A percentile compares a stretch with the other conserved stretches of the same genome.
These are phyloP conservation scores for Metacarcinus magister DNA, from an alignment of 2,888 invertebrate species.

Conservation along the genomic window DNA sequence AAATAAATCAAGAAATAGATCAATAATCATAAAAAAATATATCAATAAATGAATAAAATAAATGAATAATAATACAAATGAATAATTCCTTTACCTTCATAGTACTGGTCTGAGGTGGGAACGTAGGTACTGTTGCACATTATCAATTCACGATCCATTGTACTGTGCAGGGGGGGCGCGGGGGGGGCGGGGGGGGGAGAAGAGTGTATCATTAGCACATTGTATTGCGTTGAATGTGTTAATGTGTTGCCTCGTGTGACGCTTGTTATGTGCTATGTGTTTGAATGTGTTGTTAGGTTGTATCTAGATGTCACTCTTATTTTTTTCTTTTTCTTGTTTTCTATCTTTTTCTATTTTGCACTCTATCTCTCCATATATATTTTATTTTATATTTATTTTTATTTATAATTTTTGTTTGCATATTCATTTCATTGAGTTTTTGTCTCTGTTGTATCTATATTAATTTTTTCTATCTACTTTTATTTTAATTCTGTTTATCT, in stretches of 20 bases:
- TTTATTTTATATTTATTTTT: too few relatives aligned
- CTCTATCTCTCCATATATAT: too few relatives aligned
- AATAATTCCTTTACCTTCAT: slow-evolving; percentile 46
- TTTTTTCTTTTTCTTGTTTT: too few relatives aligned
- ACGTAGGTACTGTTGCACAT: slow-evolving; percentile 58
- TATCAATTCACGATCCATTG: not conserved
- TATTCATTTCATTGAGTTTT: too few relatives aligned
- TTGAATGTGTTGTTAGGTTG: not conserved
- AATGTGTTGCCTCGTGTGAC: too few relatives aligned
- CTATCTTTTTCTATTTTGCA: too few relatives aligned
- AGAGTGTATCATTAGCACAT: not conserved
- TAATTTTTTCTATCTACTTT: not conserved
- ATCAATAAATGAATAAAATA: not conserved
- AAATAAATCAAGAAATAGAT: not conserved
- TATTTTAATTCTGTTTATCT: not conserved
- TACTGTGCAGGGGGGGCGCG: not conserved
- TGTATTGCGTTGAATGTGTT: not conserved
- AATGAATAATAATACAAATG: not conserved
- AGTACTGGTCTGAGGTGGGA: not conserved
- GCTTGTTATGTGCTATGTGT: too few relatives aligned
- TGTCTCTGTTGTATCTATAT: too few relatives aligned
- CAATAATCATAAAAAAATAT: not conserved
- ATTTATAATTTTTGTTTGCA: too few relatives aligned
- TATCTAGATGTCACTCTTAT: too few relatives aligned
- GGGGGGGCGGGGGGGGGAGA: not conserved